Evolutionary conservation across 2,113 vertebrate species (phyloP).

Genomic region (Rhizomys pruinosus): DNA sequence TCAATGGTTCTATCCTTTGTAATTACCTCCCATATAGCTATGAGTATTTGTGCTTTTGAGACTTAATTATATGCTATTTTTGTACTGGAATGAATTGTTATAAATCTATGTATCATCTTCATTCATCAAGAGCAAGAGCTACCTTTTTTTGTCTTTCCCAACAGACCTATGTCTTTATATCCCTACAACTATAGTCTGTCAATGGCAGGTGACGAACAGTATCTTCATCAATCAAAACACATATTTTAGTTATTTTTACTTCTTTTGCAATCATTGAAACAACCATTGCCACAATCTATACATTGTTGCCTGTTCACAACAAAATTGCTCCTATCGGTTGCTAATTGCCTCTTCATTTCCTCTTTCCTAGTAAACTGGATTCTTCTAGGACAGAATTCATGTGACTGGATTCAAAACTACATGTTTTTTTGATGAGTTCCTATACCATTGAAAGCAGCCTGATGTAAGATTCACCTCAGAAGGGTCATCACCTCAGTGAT

Average conservation of each 20-base stretch:
- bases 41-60: background rate
- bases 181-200: background rate
- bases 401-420: background rate
- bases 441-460: background rate
- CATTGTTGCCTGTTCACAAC: background rate
- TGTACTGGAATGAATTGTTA: background rate
- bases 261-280: constrained; percentile 32
- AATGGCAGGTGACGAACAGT: constrained; percentile 17
- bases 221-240: background rate
- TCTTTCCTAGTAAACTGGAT: constrained; percentile 31
- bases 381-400: constrained; percentile 26
- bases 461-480: background rate
- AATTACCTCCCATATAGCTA: constrained; percentile 12
- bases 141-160: background rate
- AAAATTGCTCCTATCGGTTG: constrained; percentile 6
- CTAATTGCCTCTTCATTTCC: constrained; percentile 20
- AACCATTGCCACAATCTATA: background rate
- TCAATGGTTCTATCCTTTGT: background rate
- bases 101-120: background rate
- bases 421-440: background rate
- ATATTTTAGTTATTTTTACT: constrained; percentile 29
- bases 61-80: constrained; percentile 38
- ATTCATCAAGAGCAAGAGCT: background rate
- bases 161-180: background rate
- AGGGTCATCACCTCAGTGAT: background rate